Conservation (phyloP, 2,888 invertebrate genomes). For the Scelioninae gen. 1 region DNA sequence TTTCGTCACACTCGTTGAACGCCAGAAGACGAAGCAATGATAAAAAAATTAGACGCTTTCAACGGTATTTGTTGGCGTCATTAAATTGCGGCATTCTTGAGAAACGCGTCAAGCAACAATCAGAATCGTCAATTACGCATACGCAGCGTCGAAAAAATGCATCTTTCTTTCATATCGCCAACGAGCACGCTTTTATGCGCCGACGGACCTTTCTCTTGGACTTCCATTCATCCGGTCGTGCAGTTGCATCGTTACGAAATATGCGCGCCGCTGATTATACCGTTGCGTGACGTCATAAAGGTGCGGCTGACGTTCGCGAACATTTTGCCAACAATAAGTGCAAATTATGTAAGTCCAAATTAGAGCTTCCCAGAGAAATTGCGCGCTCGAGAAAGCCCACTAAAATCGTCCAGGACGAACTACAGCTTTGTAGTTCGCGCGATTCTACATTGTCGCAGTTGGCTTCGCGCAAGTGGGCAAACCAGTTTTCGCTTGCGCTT, state of each 20-base stretch:
- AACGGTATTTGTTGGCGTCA: slow-evolving; percentile 20
- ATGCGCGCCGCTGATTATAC: slow-evolving; percentile 73
- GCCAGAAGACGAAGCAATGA: too few species aligned
- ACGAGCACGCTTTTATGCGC: slow-evolving; percentile 33
- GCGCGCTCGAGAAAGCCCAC: slow-evolving; percentile 8
- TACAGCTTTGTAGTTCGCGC: slow-evolving; percentile 11
- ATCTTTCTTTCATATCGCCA: slow-evolving; percentile 44
- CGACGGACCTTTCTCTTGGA: slow-evolving; percentile 62
- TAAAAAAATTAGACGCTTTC: slow-evolving; percentile 26
- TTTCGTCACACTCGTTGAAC: slow-evolving; percentile 34
- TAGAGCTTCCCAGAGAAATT: slow-evolving; percentile 43
- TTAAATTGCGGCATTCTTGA: slow-evolving; percentile 51
- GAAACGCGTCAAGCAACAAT: slow-evolving; percentile 55
- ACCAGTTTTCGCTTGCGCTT: slow-evolving; percentile 64
- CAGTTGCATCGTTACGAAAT: slow-evolving; percentile 75
- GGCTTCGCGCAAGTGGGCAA: slow-evolving; percentile 65
- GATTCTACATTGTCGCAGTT: slow-evolving; percentile 57
- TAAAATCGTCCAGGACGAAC: too few species aligned
- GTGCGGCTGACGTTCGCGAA: slow-evolving; percentile 73
- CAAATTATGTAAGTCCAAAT: slow-evolving; percentile 67
- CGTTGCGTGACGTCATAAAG: slow-evolving; percentile 78
- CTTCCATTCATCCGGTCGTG: slow-evolving; percentile 72
- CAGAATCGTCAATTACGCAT: slow-evolving; percentile 49
- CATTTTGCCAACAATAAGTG: slow-evolving; percentile 67
- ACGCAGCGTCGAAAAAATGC: slow-evolving; percentile 27